Conservation (phyloP, 2,888 invertebrate genomes). For the Mythimna loreyi region DNA sequence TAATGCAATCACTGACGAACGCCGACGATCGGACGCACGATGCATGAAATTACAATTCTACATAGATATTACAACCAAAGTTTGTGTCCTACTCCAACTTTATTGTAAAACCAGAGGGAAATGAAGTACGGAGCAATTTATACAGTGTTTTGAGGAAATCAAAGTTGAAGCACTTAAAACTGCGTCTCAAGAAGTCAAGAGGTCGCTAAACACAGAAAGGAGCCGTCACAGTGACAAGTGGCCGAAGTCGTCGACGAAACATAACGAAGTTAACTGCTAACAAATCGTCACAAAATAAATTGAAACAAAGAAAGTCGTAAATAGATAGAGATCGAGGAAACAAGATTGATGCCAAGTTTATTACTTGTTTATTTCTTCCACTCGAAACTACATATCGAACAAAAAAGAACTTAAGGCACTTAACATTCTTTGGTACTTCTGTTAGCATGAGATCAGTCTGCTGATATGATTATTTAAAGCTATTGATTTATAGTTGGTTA, state of each 20-base stretch:
- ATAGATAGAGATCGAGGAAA: constrained; percentile 44
- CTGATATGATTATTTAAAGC: not conserved
- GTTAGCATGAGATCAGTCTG: not conserved
- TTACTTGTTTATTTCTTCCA: constrained; percentile 45
- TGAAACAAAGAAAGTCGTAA: constrained; percentile 62
- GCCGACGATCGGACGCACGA: constrained; percentile 18
- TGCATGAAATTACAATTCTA: constrained; percentile 50
- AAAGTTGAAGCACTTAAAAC: constrained; percentile 55
- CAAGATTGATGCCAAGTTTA: constrained; percentile 46
- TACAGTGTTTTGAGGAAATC: constrained; percentile 42
- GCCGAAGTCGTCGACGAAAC: constrained; percentile 56
- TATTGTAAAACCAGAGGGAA: constrained; percentile 32
- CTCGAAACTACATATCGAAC: constrained; percentile 44
- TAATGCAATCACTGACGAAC: constrained; percentile 41
- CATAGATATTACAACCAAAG: constrained; percentile 14
- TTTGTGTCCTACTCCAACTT: constrained; percentile 10
- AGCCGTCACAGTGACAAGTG: constrained; percentile 63
- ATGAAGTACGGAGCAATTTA: constrained; percentile 27
- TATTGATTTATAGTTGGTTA: not conserved
- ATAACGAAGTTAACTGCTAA: constrained; percentile 66
- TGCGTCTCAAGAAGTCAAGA: constrained; percentile 32
- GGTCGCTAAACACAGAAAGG: constrained; percentile 50
- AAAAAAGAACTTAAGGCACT: constrained; percentile 16
- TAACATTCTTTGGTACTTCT: constrained; percentile 1
- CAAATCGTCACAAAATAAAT: constrained; percentile 71